These are phyloP conservation scores for Petrocephalus schoutedeni DNA, from an alignment of 2,797 vertebrate species.

Conservation along the genomic window DNA sequence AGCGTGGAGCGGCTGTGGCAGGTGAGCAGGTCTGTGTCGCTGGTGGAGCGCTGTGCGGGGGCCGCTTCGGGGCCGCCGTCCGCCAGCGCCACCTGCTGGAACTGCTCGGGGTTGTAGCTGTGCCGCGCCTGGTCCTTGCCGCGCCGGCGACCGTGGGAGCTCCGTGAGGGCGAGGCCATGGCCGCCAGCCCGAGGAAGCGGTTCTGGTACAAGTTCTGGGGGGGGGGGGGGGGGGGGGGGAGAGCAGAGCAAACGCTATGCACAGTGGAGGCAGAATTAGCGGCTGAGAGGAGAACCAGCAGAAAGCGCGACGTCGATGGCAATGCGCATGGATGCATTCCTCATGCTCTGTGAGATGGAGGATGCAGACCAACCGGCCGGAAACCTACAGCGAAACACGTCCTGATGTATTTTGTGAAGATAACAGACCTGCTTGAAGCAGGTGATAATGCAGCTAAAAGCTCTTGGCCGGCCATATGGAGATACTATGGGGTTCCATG, in stretches of 20 bases:
- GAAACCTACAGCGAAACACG: neutral
- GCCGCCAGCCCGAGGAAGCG: slow-evolving; percentile 79
- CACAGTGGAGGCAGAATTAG: neutral
- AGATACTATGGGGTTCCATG: neutral
- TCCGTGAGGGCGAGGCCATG: slow-evolving; percentile 79
- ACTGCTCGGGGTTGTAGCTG: slow-evolving; percentile 79
- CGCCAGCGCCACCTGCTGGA: slow-evolving; percentile 74
- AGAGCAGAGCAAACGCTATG: neutral
- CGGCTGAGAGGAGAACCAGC: neutral
- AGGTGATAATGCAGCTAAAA: neutral
- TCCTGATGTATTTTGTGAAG: neutral
- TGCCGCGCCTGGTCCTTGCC: slow-evolving; percentile 78
- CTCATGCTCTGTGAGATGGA: neutral
- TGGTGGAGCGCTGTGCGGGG: slow-evolving; percentile 75
- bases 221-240: slow-evolving; percentile 26
- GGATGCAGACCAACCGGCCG: neutral
- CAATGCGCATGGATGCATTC: neutral
- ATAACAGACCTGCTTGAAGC: neutral
- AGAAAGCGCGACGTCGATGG: neutral
- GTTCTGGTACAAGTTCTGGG: slow-evolving; percentile 85
- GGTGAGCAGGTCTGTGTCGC: slow-evolving; percentile 79
- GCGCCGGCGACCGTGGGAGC: slow-evolving; percentile 71
- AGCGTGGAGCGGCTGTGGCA: slow-evolving; percentile 79
- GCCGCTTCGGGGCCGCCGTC: slow-evolving; percentile 55
- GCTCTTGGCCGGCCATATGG: neutral